Percentiles rank a stretch among this genome's conserved stretches.
These are phyloP conservation scores for Meganola albula DNA, from an alignment of 2,888 invertebrate genomes.

Conservation along the genomic window DNA sequence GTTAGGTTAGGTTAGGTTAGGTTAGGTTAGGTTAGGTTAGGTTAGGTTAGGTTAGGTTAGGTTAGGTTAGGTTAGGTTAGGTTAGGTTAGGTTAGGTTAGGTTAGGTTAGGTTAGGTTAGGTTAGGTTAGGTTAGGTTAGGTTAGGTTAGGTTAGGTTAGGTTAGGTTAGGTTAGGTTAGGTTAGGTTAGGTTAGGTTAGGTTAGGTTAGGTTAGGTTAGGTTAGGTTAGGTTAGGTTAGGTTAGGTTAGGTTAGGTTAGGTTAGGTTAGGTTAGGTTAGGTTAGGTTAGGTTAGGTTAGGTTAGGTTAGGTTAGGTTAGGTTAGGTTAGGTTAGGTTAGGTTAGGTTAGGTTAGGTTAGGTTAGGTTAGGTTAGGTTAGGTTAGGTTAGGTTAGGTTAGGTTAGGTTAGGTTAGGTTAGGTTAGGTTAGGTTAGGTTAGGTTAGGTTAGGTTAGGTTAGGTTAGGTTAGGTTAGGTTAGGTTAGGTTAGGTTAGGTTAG, in stretches of 20 bases:
- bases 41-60: constrained; percentile 4
- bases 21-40: constrained; percentile 3
- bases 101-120: constrained; percentile 6
- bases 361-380: constrained; percentile 20
- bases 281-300: constrained; percentile 16
- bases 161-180: constrained; percentile 6
- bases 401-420: constrained; percentile 22
- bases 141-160: constrained; percentile 6
- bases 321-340: constrained; percentile 17
- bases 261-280: constrained; percentile 19
- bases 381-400: constrained; percentile 20
- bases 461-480: constrained; percentile 19
- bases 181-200: constrained; percentile 7
- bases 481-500: constrained; percentile 18
- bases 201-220: constrained; percentile 8
- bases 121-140: constrained; percentile 7
- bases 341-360: constrained; percentile 18
- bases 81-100: constrained; percentile 6
- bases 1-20: constrained; percentile 4
- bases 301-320: constrained; percentile 16
- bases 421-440: constrained; percentile 22
- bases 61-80: constrained; percentile 6
- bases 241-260: constrained; percentile 13
- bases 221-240: constrained; percentile 9
- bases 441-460: constrained; percentile 14